Evolutionary conservation across 2,888 invertebrate genomes (phyloP).

Genomic region (Microctonus aethiopoides): DNA sequence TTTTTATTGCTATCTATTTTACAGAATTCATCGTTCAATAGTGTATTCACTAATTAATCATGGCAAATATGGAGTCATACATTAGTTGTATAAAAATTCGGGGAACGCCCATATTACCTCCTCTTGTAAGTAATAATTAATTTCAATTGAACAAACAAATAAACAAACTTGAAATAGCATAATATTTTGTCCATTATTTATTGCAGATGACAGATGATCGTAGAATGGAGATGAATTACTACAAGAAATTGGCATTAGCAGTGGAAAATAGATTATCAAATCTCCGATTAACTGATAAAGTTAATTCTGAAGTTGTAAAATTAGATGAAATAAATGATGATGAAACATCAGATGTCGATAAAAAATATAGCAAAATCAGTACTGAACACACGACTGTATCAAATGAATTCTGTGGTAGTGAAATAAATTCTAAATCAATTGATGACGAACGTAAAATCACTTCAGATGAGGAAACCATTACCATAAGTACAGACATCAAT

Average conservation of each 20-base stretch:
- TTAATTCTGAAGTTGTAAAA: not conserved
- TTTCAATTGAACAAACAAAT: not conserved
- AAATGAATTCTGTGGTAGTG: not conserved
- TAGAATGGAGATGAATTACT: conserved; percentile 75
- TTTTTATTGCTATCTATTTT: not conserved
- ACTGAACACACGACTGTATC: not conserved
- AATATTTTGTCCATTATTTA: not conserved
- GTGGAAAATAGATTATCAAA: conserved; percentile 72
- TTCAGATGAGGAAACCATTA: conserved; percentile 38
- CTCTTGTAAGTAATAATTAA: conserved; percentile 72
- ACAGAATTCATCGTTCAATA: not conserved
- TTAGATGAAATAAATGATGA: not conserved
- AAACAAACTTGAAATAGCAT: not conserved
- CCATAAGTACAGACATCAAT: conserved; percentile 49
- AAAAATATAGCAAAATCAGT: too few relatives aligned
- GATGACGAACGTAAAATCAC: conserved; percentile 14
- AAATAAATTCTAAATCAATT: not conserved
- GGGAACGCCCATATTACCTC: conserved; percentile 80
- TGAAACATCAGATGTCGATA: conserved; percentile 4
- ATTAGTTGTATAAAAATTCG: conserved; percentile 79
- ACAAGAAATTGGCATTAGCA: conserved; percentile 75
- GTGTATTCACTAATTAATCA: not conserved
- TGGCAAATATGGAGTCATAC: conserved; percentile 60
- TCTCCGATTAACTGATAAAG: not conserved
- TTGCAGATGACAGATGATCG: conserved; percentile 76